phyloP scores from a whole-genome alignment of 2,113 vertebrate genomes.

The Anas platyrhynchos region DNA sequence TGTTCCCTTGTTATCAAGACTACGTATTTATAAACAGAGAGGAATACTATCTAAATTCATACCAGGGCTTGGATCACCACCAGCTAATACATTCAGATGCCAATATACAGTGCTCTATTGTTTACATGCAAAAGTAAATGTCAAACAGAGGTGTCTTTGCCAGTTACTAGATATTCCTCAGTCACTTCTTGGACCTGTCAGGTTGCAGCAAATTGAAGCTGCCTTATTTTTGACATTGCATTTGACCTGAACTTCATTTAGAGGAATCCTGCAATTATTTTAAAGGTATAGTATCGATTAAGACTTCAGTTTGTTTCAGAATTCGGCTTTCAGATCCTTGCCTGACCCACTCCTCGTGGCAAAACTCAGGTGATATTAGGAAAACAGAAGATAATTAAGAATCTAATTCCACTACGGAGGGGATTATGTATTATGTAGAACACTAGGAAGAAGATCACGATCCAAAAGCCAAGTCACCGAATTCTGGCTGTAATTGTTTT shows the following conservation, averaged over 20 bases:
- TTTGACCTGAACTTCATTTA: conserved; percentile 73
- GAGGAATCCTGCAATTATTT: conserved; percentile 64
- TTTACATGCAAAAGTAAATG: conserved; percentile 72
- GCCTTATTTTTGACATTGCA: conserved; percentile 64
- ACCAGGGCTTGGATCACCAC: conserved; percentile 58
- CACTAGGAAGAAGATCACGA: background rate
- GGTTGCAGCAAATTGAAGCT: conserved; percentile 60
- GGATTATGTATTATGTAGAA: background rate
- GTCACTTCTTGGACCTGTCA: conserved; percentile 59
- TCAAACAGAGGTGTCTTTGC: conserved; percentile 68
- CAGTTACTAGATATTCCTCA: conserved; percentile 61
- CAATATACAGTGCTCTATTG: conserved; percentile 58
- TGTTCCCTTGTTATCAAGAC: conserved; percentile 70
- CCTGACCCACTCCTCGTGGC: background rate
- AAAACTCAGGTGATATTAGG: conserved; percentile 9
- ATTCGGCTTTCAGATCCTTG: conserved; percentile 57
- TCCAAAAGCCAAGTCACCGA: conserved; percentile 5
- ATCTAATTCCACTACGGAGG: conserved; percentile 29
- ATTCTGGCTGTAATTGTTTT: background rate
- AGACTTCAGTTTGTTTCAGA: conserved; percentile 41
- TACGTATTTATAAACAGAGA: conserved; percentile 69
- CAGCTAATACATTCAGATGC: conserved; percentile 72
- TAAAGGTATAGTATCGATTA: conserved; percentile 67
- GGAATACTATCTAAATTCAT: conserved; percentile 69
- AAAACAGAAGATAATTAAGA: conserved; percentile 53